These are phyloP conservation scores for Eulacestoma nigropectus DNA, from an alignment of 2,113 vertebrate species.

Conservation along the genomic window DNA sequence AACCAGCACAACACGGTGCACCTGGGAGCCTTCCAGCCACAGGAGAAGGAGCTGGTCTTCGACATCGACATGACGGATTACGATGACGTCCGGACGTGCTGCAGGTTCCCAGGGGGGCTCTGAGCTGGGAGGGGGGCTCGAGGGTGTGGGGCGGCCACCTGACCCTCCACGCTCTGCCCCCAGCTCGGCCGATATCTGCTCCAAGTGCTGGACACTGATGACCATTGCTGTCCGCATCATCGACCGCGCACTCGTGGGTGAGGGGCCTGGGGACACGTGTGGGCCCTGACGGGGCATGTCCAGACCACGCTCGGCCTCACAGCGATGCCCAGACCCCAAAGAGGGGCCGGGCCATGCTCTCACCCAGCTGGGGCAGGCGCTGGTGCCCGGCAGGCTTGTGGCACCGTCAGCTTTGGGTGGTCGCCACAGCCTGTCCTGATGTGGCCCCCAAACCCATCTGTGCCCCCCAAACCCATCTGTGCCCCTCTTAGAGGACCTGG, in stretches of 20 bases:
- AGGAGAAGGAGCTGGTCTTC: constrained; percentile 95
- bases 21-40: constrained; percentile 88
- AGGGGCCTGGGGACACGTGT: fast-evolving
- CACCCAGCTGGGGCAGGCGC: fast-evolving
- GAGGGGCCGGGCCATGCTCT: fast-evolving
- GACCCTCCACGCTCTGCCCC: not conserved
- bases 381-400: not conserved
- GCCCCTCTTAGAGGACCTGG: constrained; percentile 84
- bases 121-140: not conserved
- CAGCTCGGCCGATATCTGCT: constrained; percentile 92
- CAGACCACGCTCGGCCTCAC: fast-evolving
- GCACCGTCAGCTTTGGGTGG: not conserved
- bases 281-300: fast-evolving
- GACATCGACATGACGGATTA: constrained; percentile 99
- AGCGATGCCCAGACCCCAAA: too few relatives aligned
- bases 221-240: constrained; percentile 89
- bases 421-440: fast-evolving
- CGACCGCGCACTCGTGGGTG: constrained; percentile 85
- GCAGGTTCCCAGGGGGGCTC: constrained; percentile 71
- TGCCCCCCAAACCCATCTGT: not conserved
- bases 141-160: fast-evolving
- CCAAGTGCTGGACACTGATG: constrained; percentile 96
- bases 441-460: not conserved
- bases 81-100: constrained; percentile 90
- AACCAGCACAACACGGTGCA: constrained; percentile 91